Evolutionary conservation across 2,888 invertebrate genomes (phyloP).

Genomic region (Nomada fucata): DNA sequence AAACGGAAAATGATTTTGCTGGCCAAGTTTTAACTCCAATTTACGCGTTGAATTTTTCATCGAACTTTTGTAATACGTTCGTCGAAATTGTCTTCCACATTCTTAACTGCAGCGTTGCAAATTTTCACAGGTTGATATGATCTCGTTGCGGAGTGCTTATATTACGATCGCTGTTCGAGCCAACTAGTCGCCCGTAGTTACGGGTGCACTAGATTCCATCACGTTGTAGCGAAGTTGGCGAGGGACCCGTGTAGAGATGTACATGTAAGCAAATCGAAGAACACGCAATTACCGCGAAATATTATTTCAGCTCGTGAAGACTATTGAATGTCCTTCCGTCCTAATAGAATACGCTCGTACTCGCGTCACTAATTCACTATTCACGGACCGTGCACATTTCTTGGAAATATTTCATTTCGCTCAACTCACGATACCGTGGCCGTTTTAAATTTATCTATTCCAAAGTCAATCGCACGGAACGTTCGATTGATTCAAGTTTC

Average conservation of each 20-base stretch:
- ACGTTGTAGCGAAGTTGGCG: conserved; percentile 47
- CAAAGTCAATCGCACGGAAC: background rate
- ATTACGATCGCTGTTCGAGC: background rate
- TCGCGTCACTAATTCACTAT: background rate
- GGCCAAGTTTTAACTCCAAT: no score
- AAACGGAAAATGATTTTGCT: no score
- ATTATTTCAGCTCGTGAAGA: conserved; percentile 16
- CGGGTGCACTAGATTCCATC: conserved; percentile 63
- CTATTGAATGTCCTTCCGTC: background rate
- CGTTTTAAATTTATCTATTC: no score
- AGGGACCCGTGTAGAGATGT: conserved; percentile 27
- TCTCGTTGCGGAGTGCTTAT: background rate
- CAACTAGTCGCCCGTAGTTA: conserved; percentile 10
- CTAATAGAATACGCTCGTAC: background rate
- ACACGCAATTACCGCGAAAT: conserved; percentile 37
- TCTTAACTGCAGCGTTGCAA: no score
- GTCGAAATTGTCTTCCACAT: no score
- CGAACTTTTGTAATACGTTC: no score
- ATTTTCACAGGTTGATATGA: background rate
- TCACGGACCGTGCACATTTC: background rate
- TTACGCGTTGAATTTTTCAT: no score
- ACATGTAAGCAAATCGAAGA: conserved; percentile 42
- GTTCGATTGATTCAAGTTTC: background rate
- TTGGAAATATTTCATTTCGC: background rate
- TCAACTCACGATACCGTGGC: no score